These are phyloP conservation scores for Eufriesea mexicana DNA, from an alignment of 1,140 invertebrate species.

Conservation along the genomic window DNA sequence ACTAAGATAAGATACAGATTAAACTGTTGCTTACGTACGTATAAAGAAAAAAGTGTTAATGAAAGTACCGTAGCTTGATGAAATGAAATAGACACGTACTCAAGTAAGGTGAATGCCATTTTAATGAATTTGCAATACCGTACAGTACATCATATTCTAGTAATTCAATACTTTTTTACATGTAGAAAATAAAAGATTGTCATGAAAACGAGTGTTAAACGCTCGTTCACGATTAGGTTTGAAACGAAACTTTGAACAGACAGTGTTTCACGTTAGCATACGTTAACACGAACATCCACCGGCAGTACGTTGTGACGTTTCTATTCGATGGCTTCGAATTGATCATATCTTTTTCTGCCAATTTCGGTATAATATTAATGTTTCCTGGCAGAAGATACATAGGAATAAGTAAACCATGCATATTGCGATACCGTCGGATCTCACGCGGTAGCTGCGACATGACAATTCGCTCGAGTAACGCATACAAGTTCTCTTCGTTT, in stretches of 20 bases:
- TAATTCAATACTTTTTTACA: conserved; percentile 32
- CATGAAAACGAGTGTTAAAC: neutral
- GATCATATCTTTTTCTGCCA: conserved; percentile 38
- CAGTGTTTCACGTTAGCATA: conserved; percentile 29
- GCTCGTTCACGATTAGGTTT: neutral
- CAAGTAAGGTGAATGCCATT: neutral
- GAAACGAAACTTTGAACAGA: neutral
- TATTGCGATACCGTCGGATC: neutral
- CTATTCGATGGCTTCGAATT: conserved; percentile 49
- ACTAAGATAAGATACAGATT: conserved; percentile 5
- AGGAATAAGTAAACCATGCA: neutral
- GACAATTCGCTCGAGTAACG: conserved; percentile 34
- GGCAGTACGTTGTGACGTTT: conserved; percentile 41
- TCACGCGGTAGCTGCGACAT: conserved; percentile 25
- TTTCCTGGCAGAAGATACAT: neutral
- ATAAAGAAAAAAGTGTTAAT: conserved; percentile 3
- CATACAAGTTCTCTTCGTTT: conserved; percentile 1
- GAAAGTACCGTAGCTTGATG: neutral
- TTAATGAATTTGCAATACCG: conserved; percentile 10
- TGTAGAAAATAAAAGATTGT: neutral
- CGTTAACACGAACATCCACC: conserved; percentile 28
- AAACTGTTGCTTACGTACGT: neutral
- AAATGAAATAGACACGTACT: neutral
- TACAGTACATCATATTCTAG: conserved; percentile 26
- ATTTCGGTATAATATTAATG: neutral